phyloP scores from a whole-genome alignment of 2,113 vertebrate genomes.

The Amblyopsis rosae region DNA sequence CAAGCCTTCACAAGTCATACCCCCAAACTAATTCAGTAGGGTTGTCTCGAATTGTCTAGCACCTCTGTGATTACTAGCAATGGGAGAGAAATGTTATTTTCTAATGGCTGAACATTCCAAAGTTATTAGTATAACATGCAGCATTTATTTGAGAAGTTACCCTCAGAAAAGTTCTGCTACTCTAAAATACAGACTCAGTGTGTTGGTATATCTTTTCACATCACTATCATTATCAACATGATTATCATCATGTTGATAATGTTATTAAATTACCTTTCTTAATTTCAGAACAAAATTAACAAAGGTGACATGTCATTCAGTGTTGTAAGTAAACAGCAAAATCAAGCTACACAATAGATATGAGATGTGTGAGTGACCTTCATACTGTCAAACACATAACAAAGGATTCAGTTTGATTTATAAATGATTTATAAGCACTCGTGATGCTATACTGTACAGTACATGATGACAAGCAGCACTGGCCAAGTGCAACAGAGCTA shows the following conservation, averaged over 20 bases:
- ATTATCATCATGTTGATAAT: too few species aligned
- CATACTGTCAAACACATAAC: slow-evolving; percentile 39
- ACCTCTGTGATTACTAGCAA: slow-evolving; percentile 9
- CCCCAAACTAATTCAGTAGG: slow-evolving; percentile 24
- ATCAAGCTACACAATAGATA: slow-evolving; percentile 14
- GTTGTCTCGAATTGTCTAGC: slow-evolving; percentile 14
- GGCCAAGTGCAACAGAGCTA: slow-evolving; percentile 17
- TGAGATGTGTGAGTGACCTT: slow-evolving; percentile 38
- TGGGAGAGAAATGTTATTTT: slow-evolving; percentile 2
- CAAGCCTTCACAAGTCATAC: slow-evolving; percentile 4
- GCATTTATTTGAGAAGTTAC: not conserved
- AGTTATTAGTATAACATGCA: slow-evolving; percentile 9
- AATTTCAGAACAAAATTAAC: too few species aligned
- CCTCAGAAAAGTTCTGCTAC: slow-evolving; percentile 13
- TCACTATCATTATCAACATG: too few species aligned
- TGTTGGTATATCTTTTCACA: not conserved
- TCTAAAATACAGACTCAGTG: slow-evolving; percentile 9
- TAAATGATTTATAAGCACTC: slow-evolving; percentile 46
- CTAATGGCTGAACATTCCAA: not conserved
- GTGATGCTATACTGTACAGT: slow-evolving; percentile 3
- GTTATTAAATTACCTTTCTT: too few species aligned
- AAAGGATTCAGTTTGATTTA: slow-evolving; percentile 30
- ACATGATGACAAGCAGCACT: slow-evolving; percentile 38
- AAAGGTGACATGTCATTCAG: too few species aligned
- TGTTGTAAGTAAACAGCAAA: too few species aligned